Evolutionary conservation across 2,113 vertebrate species (phyloP).

Genomic region (Phylloscopus trochilus): DNA sequence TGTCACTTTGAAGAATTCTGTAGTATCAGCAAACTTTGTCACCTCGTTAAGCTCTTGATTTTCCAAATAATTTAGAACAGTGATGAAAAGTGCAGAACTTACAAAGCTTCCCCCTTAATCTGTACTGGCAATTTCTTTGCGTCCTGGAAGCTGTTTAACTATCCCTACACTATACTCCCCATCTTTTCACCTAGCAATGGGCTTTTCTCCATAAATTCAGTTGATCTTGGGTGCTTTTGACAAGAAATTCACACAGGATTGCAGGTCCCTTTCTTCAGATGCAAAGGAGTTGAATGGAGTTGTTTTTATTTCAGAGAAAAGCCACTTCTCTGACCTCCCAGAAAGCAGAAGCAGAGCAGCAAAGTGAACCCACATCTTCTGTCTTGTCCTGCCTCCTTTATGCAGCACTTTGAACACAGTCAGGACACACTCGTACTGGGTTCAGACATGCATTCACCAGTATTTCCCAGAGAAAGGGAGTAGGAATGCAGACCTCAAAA

Average conservation of each 20-base stretch:
- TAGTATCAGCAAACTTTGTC: neutral
- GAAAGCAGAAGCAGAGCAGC: neutral
- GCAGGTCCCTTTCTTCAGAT: neutral
- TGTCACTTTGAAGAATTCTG: neutral
- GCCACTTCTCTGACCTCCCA: neutral
- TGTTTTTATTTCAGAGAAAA: neutral
- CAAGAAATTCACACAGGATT: neutral
- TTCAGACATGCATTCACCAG: neutral
- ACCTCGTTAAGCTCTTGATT: neutral
- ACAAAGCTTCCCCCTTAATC: neutral
- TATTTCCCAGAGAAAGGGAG: neutral
- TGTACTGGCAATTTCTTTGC: neutral
- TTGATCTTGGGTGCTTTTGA: neutral
- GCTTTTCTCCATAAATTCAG: neutral
- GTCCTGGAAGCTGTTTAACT: neutral
- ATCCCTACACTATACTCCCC: too few species aligned
- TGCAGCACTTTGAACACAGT: neutral
- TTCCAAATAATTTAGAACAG: neutral
- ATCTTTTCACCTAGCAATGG: neutral
- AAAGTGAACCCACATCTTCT: neutral
- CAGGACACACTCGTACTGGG: neutral
- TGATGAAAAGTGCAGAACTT: neutral
- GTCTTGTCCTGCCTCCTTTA: neutral
- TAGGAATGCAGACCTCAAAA: neutral
- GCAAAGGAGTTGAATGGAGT: neutral